These are phyloP conservation scores for Sinohyriopsis cumingii DNA, from an alignment of 2,888 invertebrate genomes.

Conservation along the genomic window DNA sequence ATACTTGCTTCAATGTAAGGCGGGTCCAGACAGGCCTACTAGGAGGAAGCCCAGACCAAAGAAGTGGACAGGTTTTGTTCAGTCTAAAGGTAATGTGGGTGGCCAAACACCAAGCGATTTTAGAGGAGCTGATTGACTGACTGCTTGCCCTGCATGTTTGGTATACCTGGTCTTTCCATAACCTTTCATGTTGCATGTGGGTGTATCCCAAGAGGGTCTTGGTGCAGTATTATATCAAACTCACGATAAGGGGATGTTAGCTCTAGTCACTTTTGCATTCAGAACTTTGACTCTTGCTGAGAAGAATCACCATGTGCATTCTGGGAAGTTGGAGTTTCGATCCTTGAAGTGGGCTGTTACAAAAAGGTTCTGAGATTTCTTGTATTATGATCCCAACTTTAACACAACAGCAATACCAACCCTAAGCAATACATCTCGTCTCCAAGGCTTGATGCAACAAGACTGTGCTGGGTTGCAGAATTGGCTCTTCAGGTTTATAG, in stretches of 20 bases:
- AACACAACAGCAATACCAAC: constrained; percentile 16
- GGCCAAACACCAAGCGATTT: too few species aligned
- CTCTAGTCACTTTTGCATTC: constrained; percentile 35
- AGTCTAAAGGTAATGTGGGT: too few species aligned
- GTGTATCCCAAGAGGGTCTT: too few species aligned
- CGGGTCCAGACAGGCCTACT: too few species aligned
- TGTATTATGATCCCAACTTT: constrained; percentile 22
- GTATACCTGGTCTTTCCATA: too few species aligned
- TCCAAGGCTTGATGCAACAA: constrained; percentile 10
- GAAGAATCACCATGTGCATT: constrained; percentile 30
- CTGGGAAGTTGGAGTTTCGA: constrained; percentile 25
- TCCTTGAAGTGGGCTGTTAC: constrained; percentile 19
- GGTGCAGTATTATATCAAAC: constrained; percentile 63
- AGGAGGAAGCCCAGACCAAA: too few species aligned
- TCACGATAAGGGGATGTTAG: constrained; percentile 12
- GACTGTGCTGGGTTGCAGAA: constrained; percentile 10
- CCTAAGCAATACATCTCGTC: constrained; percentile 13
- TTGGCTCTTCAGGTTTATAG: constrained; percentile 8
- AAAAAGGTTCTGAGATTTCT: constrained; percentile 24
- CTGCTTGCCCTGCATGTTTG: too few species aligned
- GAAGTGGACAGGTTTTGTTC: too few species aligned
- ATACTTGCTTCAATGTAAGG: too few species aligned
- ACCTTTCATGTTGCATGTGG: constrained; percentile 3
- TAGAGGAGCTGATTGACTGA: too few species aligned
- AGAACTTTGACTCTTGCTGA: constrained; percentile 35